Evolutionary conservation across 2,888 invertebrate species (phyloP), one percentile per base, ranked within the genome.

Genomic region (Drosophila neotestacea): DNA sequence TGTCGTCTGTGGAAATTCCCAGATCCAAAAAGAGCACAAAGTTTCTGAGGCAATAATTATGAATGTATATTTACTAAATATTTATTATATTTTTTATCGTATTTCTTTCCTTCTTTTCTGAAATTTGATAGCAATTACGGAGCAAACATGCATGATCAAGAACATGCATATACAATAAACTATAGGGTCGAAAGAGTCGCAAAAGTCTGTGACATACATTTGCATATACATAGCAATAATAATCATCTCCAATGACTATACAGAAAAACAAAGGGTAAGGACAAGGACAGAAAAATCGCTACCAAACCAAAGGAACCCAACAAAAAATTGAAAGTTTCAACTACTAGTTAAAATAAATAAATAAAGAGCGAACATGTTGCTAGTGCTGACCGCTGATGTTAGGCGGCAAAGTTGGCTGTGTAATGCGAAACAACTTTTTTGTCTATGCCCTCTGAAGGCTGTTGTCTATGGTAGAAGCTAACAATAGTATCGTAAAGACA

Each of bases 401-500:
- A 50, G 30, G 10, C 11, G n/a, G 11, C 9, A 13, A 1, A 6
- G 22, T 38, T 36, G 51, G 13, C n/a, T 13, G 16, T 9, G 38
- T n/a, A 71, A 75, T 74, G 75, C 69, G 85, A 75, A 85, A 81
- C 76, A 81, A 81, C 81, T 78, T 79, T 77, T 81, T 73, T 73
- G 22, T 77, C 78, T 86, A 83, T 86, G 86, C 86, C 84, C 86
- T 81, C 59, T 70, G 76, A 86, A 86, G 84, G 84, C 81, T 84
- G 84, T 84, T 83, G 60, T 61, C 60, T 48, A 63, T 44, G 55
- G 50, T 63, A 41, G 54, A 38, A 58, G 58, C 70, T 66, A 52
- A 67, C 71, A 70, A 78, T 75, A 83, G 81, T 84, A 86, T 79
- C 84, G 84, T 86, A 81, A 84, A 84, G 80, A 61, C 67, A 65